Conservation (phyloP, 2,888 invertebrate species). For the Agrilus mali region DNA sequence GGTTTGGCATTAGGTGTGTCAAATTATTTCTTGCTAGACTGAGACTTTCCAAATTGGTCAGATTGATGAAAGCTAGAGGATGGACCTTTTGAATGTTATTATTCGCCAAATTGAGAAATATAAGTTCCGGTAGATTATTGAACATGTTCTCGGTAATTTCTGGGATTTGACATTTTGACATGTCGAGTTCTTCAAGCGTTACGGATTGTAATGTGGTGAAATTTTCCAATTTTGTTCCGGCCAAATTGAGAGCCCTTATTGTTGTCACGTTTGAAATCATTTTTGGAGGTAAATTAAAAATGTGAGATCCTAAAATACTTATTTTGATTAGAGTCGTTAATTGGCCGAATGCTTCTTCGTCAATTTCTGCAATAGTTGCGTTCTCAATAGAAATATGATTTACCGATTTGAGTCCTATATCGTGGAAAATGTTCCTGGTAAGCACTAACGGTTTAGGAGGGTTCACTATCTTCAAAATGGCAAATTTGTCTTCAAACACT, state of each 20-base stretch:
- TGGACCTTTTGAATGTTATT: slow-evolving; percentile 53
- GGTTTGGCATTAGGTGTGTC: slow-evolving; percentile 44
- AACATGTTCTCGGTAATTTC: slow-evolving; percentile 52
- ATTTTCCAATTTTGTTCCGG: slow-evolving; percentile 18
- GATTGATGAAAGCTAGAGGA: slow-evolving; percentile 45
- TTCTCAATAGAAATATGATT: slow-evolving; percentile 57
- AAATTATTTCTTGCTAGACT: slow-evolving; percentile 61
- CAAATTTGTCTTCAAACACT: slow-evolving; percentile 52
- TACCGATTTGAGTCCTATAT: slow-evolving; percentile 50
- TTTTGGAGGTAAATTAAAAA: slow-evolving; percentile 52
- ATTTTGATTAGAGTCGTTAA: slow-evolving; percentile 54
- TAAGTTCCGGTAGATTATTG: slow-evolving; percentile 45
- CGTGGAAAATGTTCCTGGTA: slow-evolving; percentile 46
- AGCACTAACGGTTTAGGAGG: slow-evolving; percentile 45
- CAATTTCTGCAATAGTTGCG: slow-evolving; percentile 52
- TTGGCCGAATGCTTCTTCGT: slow-evolving; percentile 56
- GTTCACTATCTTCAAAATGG: slow-evolving; percentile 18
- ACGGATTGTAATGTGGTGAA: slow-evolving; percentile 12
- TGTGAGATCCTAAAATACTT: slow-evolving; percentile 54
- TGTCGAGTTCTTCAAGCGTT: slow-evolving; percentile 12
- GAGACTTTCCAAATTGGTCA: slow-evolving; percentile 55
- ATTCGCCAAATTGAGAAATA: slow-evolving; percentile 54
- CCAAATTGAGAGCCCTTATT: slow-evolving; percentile 46
- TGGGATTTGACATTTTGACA: slow-evolving; percentile 53
- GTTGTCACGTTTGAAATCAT: slow-evolving; percentile 56